Evolutionary conservation across 2,113 vertebrate species (phyloP).

Genomic region (Hiodon tergisus): DNA sequence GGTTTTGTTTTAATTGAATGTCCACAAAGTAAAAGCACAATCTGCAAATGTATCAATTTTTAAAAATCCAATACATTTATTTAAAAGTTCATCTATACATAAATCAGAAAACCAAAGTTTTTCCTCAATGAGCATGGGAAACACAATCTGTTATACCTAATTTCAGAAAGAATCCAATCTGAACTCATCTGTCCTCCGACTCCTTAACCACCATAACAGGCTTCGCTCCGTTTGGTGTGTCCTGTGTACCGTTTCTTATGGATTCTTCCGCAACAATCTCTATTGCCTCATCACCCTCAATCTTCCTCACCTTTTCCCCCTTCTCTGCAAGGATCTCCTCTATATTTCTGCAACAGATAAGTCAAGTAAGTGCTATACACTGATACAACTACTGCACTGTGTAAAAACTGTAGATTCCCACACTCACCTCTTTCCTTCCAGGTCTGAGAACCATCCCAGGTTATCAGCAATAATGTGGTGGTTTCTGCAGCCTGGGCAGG

Average conservation of each 20-base stretch:
- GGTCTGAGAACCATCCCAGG: constrained; percentile 87
- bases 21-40: no score
- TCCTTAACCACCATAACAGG: background rate
- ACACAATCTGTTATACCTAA: background rate
- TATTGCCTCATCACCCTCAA: constrained; percentile 62
- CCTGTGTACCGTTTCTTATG: constrained; percentile 24
- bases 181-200: constrained; percentile 37
- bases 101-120: background rate
- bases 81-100: no score
- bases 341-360: constrained; percentile 69
- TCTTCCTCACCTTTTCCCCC: constrained; percentile 75
- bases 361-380: background rate
- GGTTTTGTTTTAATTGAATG: no score
- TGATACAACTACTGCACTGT: background rate
- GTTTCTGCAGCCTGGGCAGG: constrained; percentile 77
- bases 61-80: no score
- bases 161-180: background rate
- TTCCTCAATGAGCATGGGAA: no score
- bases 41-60: no score
- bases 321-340: constrained; percentile 91
- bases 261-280: constrained; percentile 66
- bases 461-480: constrained; percentile 93
- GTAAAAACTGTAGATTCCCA: background rate
- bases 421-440: constrained; percentile 80
- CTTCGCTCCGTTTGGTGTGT: constrained; percentile 28